Base-by-base conservation (phyloP, 2,797 vertebrate genomes). In the Schizopygopsis malacanthus region DNA sequence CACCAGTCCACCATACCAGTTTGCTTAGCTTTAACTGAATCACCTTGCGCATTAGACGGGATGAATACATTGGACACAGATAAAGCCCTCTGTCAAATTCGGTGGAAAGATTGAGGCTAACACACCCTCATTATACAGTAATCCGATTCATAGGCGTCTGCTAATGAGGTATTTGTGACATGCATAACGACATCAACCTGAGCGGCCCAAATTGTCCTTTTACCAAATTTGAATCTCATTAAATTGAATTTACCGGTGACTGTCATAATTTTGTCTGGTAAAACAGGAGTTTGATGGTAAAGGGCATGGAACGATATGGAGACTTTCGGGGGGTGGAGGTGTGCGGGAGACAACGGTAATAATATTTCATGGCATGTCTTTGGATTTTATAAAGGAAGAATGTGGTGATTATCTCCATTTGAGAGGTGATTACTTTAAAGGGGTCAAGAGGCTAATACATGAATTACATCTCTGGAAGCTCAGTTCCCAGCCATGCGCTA, bases 371-470 rank as follows among this genome's bases (percentile, higher is more conserved):
- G 90, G 88, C 91, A 89, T 90, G 93, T 92, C 93, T 92, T 87
- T 84, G 87, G 91, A 89, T 73, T 95, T 93, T 91, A 47, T 10
- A 93, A 94, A 90, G 86, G 71, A 92, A 89, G 93, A 91, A 91
- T 91, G 87, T 80, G 87, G 92, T 92, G 89, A 94, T 94, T 93
- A 92, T 92, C 92, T 94, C 92, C 92, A 88, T 90, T 93, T 90
- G 91, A 92, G 88, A 78, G 92, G 90, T 91, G 92, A 94, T 94
- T 94, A 89, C 91, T 92, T 93, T 91, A 92, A 93, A 88, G 89
- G 89, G 90, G 92, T 91, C 88, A 90, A 91, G 92, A 87, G 92
- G 91, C 91, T 93, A 93, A 93, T 93, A 93, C 92, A 94, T 93
- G 89, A 91, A 92, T 93, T 93, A 88, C 84, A 89, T 90, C 87